Base-by-base conservation (phyloP, 2,888 invertebrate species). In the Epirrhoe tristata region DNA sequence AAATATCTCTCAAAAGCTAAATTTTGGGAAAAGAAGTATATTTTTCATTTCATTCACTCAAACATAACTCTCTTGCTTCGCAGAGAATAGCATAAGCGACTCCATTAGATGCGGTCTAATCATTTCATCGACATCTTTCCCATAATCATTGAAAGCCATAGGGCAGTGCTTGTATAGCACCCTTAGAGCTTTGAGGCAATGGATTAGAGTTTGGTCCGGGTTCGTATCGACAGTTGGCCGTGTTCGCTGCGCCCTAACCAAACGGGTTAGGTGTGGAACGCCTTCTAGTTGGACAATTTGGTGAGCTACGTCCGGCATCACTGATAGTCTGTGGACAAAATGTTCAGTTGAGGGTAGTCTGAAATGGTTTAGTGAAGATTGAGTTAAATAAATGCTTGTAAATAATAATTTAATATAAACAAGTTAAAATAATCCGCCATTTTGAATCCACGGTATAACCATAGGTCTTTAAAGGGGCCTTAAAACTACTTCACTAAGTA, bases 1-100 rank as follows among this genome's bases (percentile, higher is more conserved):
- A 43, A 34, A 43, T 39, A 10, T 39, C 12, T 43, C 39, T 12
- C 3, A 10, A 43, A 12, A 10, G 12, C 12, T 10, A 5, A 10
- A 12, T 43, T 43, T 43, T 43, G 39, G 39, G 12, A 12, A 36
- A 34, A 34, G 7, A 34, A 7, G 34, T 5, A 7, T 7, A 0
- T 1, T 34, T 43, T 8, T n/a, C 10, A 2, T 7, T 7, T 24
- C 5, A 6, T 24, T 14, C 10, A 12, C 32, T 90, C 87, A 97
- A 51, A 97, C 97, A 83, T 96, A 97, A 83, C 97, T 97, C 85
- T 97, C 97, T 83, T 96, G 96, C 76, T 96, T 95, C 32, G 96
- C 95, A 0, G 97, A 97, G 86, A 97, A 97, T 46, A 96, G 93
- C 85, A 97, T 95, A 74, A 97, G 96, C 0, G 97, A 96, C 81